Evolutionary conservation across 2,113 vertebrate genomes (phyloP).

Genomic region (Neopipo cinnamomea): DNA sequence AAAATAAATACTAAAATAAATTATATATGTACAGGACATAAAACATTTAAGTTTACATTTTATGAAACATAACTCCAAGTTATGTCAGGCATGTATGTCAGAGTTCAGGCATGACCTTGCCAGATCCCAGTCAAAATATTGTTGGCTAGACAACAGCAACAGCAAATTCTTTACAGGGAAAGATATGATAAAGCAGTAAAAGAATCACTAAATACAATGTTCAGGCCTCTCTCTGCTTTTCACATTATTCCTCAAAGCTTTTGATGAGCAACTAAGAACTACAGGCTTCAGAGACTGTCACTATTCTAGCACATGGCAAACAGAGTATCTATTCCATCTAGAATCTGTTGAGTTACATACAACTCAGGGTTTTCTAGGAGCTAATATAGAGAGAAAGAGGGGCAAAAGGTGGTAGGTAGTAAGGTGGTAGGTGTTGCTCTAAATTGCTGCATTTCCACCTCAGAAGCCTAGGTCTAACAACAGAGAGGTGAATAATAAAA

Average conservation of each 20-base stretch:
- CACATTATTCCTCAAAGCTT: background rate
- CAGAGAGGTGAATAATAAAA: background rate
- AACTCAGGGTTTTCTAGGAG: background rate
- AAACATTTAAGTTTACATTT: background rate
- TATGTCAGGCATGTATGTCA: background rate
- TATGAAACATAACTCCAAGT: background rate
- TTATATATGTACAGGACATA: background rate
- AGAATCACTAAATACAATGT: background rate
- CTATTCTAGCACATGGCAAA: background rate
- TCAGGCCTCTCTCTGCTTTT: background rate
- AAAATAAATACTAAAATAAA: background rate
- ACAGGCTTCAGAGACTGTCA: background rate
- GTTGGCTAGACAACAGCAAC: background rate
- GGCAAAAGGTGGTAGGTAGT: background rate
- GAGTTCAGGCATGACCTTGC: background rate
- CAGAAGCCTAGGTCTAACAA: background rate
- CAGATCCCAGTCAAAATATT: background rate
- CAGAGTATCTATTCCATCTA: background rate
- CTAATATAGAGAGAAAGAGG: background rate
- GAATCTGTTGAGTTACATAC: background rate
- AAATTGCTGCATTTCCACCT: background rate
- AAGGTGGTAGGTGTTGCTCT: background rate
- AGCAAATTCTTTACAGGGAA: background rate
- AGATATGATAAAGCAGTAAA: background rate
- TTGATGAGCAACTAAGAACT: constrained; percentile 32